Evolutionary conservation across 1,140 invertebrate species (phyloP).

Genomic region (Eufriesea mexicana): DNA sequence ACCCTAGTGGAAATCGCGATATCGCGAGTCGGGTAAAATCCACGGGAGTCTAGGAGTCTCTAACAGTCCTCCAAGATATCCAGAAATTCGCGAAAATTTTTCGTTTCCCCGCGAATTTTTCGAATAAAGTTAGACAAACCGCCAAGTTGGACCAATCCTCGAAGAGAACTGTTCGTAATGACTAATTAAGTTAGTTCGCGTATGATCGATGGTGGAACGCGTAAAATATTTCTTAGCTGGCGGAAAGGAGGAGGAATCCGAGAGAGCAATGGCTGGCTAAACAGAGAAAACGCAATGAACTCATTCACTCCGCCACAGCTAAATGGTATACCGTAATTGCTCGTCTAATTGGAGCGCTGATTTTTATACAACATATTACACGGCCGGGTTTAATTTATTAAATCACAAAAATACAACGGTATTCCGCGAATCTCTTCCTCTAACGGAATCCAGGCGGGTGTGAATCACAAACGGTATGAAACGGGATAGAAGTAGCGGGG

Average conservation of each 20-base stretch:
- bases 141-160: too few species aligned
- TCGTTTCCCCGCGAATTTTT: too few species aligned
- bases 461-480: background rate
- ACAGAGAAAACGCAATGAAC: conserved; percentile 1
- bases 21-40: too few species aligned
- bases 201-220: background rate
- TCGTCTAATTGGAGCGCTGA: conserved; percentile 24
- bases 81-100: too few species aligned
- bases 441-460: background rate
- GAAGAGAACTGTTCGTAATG: too few species aligned
- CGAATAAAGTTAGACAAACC: too few species aligned
- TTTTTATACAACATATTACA: background rate
- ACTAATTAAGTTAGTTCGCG: too few species aligned
- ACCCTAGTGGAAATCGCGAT: too few species aligned
- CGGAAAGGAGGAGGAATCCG: background rate
- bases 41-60: too few species aligned
- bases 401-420: conserved; percentile 4
- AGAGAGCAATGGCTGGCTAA: background rate
- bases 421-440: background rate
- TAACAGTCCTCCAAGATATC: too few species aligned
- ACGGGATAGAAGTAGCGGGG: background rate
- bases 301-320: background rate
- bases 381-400: background rate
- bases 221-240: background rate
- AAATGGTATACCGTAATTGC: background rate